These are phyloP conservation scores for Gnathonemus longibarbis DNA, from an alignment of 2,113 vertebrate genomes.

Conservation along the genomic window DNA sequence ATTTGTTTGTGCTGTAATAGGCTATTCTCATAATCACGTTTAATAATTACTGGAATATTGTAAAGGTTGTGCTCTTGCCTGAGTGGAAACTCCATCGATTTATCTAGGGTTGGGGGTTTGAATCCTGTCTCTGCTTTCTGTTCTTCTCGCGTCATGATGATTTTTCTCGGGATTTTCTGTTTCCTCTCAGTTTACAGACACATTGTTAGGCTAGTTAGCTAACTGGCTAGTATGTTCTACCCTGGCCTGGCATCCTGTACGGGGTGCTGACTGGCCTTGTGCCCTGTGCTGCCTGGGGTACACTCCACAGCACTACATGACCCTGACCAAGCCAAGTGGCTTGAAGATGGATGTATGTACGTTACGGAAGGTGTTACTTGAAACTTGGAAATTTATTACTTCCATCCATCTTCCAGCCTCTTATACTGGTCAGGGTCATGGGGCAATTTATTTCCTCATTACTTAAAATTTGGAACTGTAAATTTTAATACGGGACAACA, in stretches of 20 bases:
- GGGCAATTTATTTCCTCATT: neutral
- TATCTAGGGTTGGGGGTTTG: neutral
- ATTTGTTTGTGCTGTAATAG: neutral
- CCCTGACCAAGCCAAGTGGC: neutral
- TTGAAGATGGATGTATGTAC: neutral
- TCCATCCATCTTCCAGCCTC: neutral
- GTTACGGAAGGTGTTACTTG: neutral
- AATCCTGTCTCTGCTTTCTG: neutral
- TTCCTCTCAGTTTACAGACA: neutral
- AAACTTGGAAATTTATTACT: neutral
- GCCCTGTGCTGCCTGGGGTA: neutral
- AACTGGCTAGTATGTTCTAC: neutral
- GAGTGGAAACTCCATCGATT: neutral
- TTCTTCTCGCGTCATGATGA: neutral
- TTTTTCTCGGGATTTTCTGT: neutral
- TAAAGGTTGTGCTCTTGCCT: neutral
- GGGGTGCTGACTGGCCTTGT: neutral
- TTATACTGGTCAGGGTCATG: neutral
- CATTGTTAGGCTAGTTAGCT: neutral
- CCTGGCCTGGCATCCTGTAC: neutral
- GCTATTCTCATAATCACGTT: neutral
- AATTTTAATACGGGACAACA: neutral
- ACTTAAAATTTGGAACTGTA: neutral
- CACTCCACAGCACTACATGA: neutral
- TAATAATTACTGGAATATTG: neutral